Conservation (phyloP, 2,888 invertebrate species). For the Pterostichus niger region DNA sequence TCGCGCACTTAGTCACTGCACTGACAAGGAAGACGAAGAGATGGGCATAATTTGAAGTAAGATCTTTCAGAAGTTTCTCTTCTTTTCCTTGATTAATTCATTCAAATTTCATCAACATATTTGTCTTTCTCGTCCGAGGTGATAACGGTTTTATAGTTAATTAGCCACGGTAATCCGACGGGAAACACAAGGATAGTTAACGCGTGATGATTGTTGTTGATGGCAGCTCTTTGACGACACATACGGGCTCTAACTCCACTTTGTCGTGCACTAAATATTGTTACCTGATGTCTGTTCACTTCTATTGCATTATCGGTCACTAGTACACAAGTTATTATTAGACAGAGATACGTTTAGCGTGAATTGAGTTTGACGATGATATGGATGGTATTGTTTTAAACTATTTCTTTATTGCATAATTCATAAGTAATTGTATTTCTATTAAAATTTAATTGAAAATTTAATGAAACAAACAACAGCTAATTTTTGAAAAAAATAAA, state of each 20-base stretch:
- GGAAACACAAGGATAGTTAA: not conserved
- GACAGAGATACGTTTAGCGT: not conserved
- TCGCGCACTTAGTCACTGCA: too few species aligned
- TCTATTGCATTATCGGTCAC: slow-evolving; percentile 22
- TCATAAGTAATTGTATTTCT: too few species aligned
- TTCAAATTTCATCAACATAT: not conserved
- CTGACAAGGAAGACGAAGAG: too few species aligned
- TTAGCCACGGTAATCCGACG: slow-evolving; percentile 23
- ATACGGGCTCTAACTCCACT: slow-evolving; percentile 11
- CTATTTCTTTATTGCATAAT: too few species aligned
- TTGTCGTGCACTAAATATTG: slow-evolving; percentile 24
- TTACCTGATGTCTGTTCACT: slow-evolving; percentile 19
- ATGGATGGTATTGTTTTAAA: too few species aligned
- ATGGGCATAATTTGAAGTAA: too few species aligned
- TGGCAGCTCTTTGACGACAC: slow-evolving; percentile 11
- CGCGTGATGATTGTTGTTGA: slow-evolving; percentile 13
- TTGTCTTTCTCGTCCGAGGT: not conserved
- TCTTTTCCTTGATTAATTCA: too few species aligned
- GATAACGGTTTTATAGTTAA: not conserved
- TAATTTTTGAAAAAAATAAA: too few species aligned
- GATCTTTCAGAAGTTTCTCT: too few species aligned
- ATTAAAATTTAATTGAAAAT: too few species aligned
- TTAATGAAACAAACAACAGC: too few species aligned
- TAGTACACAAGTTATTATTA: slow-evolving; percentile 37
- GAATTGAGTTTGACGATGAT: not conserved